phyloP scores from a whole-genome alignment of 2,888 invertebrate species.

The Drosophila merina region DNA sequence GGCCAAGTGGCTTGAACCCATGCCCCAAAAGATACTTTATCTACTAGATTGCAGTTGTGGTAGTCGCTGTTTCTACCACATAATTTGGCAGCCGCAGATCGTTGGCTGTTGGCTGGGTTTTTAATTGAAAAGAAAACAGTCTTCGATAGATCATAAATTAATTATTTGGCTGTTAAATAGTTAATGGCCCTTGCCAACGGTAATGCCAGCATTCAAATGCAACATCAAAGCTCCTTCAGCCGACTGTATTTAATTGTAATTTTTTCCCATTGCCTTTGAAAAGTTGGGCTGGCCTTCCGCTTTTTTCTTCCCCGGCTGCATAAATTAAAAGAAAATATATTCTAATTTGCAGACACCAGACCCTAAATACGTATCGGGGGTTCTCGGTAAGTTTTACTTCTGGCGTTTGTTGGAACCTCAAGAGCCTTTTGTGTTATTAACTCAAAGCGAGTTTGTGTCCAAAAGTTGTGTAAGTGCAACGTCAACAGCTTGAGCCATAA shows the following conservation, averaged over 20 bases:
- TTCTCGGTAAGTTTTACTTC: conserved; percentile 8
- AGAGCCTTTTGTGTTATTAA: conserved; percentile 64
- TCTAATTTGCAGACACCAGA: conserved; percentile 64
- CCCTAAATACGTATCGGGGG: conserved; percentile 31
- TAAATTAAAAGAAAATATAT: conserved; percentile 71
- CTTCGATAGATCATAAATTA: conserved; percentile 26
- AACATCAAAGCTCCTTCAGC: conserved; percentile 51
- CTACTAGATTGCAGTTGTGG: conserved; percentile 21
- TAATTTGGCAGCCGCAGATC: conserved; percentile 60
- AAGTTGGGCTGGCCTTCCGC: conserved; percentile 8
- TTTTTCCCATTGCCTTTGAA: conserved; percentile 34
- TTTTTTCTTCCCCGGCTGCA: conserved; percentile 29
- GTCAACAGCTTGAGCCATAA: conserved; percentile 30
- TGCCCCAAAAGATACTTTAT: conserved; percentile 31
- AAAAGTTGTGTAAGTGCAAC: conserved; percentile 62
- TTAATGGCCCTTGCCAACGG: conserved; percentile 24
- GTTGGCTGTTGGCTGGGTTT: no score
- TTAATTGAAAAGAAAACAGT: conserved; percentile 2
- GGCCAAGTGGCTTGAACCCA: conserved; percentile 66
- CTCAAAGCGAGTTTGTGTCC: conserved; percentile 59
- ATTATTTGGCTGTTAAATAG: conserved; percentile 26
- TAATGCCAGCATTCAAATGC: not conserved
- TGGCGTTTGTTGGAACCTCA: not conserved
- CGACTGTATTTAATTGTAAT: conserved; percentile 36
- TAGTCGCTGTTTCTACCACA: conserved; percentile 50